Conservation (phyloP, 2,113 vertebrate genomes). For the Columba livia region DNA sequence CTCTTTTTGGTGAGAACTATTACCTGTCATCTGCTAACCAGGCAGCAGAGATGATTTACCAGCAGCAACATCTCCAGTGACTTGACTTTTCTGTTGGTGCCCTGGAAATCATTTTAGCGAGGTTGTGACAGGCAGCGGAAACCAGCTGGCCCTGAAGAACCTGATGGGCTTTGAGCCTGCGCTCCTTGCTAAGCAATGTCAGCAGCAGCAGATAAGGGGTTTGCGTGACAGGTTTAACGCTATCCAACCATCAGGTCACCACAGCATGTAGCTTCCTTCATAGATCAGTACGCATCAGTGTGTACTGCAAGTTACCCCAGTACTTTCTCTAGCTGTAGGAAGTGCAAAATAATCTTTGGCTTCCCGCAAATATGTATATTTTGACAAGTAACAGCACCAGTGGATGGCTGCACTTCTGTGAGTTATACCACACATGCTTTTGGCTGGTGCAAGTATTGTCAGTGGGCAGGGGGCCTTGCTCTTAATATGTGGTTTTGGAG, state of each 20-base stretch:
- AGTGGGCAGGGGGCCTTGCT: background rate
- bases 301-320: background rate
- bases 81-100: background rate
- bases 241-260: background rate
- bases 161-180: rapidly evolving
- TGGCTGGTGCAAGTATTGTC: background rate
- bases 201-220: background rate
- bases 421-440: rapidly evolving
- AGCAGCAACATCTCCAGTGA: background rate
- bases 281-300: background rate
- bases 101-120: background rate
- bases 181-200: background rate
- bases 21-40: background rate
- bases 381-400: background rate
- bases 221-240: rapidly evolving
- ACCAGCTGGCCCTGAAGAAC: background rate
- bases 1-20: background rate
- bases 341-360: background rate
- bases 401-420: background rate
- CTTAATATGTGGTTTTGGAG: too few species aligned
- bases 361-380: rapidly evolving
- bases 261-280: background rate
- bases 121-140: background rate
- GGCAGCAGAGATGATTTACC: background rate
- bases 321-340: background rate